Conservation (phyloP, 2,888 invertebrate genomes). For the Torymus aiolomorphi region DNA sequence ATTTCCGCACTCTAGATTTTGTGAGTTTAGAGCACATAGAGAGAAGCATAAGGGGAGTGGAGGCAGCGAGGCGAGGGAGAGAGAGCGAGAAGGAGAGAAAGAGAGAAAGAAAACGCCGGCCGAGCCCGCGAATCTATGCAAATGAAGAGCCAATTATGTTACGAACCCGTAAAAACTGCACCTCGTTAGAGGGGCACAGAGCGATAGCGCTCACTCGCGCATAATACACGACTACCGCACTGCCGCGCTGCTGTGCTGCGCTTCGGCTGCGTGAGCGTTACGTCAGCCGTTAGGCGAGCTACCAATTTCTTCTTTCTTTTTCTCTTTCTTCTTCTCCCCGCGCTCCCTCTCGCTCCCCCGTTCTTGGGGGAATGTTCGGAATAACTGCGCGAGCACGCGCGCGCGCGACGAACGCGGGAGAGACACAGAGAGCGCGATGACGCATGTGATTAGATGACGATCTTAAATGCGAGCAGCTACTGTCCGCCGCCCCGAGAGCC, state of each 20-base stretch:
- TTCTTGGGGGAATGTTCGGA: slow-evolving; percentile 53
- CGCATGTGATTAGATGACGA: slow-evolving; percentile 53
- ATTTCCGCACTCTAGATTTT: slow-evolving; percentile 28
- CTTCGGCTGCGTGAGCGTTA: slow-evolving; percentile 42
- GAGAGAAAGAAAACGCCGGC: no score
- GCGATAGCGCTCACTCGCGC: not conserved
- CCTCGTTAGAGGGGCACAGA: slow-evolving; percentile 67
- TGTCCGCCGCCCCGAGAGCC: not conserved
- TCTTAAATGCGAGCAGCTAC: slow-evolving; percentile 17
- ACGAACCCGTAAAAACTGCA: slow-evolving; percentile 70
- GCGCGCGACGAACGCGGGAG: slow-evolving; percentile 34
- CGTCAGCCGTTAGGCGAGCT: slow-evolving; percentile 56
- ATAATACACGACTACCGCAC: slow-evolving; percentile 50
- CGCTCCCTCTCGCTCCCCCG: not conserved
- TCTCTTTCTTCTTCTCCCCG: no score
- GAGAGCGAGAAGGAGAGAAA: no score
- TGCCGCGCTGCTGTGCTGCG: slow-evolving; percentile 64
- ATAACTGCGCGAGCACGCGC: slow-evolving; percentile 17
- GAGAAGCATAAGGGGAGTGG: no score
- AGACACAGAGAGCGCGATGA: slow-evolving; percentile 57
- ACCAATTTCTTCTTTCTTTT: slow-evolving; percentile 7
- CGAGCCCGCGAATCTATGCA: slow-evolving; percentile 66
- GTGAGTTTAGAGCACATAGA: not conserved
- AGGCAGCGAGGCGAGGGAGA: no score
- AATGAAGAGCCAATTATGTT: slow-evolving; percentile 72